Conservation (phyloP, 2,797 vertebrate species). For the Potorous gilbertii region DNA sequence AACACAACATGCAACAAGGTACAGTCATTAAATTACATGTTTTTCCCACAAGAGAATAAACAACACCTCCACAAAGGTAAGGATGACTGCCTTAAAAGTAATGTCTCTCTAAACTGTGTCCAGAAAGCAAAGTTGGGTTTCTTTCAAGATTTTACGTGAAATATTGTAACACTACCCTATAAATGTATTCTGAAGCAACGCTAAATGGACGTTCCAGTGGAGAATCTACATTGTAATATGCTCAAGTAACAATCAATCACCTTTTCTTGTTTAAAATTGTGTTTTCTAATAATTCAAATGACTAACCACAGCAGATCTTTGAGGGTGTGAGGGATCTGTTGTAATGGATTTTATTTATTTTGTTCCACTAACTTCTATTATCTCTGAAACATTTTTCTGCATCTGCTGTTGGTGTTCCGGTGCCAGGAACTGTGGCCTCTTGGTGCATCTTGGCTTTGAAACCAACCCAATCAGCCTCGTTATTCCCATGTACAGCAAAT, state of each 20-base stretch:
- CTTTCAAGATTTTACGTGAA: background rate
- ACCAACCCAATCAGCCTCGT: conserved; percentile 38
- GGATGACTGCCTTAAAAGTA: background rate
- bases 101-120: conserved; percentile 11
- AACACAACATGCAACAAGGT: conserved; percentile 34
- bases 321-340: background rate
- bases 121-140: conserved; percentile 25
- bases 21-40: conserved; percentile 7
- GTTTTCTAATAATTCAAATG: background rate
- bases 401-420: conserved; percentile 1
- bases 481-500: conserved; percentile 43
- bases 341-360: conserved; percentile 41
- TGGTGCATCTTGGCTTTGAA: background rate
- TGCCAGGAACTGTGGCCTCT: background rate
- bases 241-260: conserved; percentile 42
- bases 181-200: conserved; percentile 59
- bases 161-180: conserved; percentile 55
- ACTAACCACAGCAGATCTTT: background rate
- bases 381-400: conserved; percentile 25
- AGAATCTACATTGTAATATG: conserved; percentile 44
- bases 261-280: conserved; percentile 53
- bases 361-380: conserved; percentile 54
- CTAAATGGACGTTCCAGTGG: conserved; percentile 34
- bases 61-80: background rate
- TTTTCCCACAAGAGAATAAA: conserved; percentile 1